Evolutionary conservation across 2,888 invertebrate genomes (phyloP), one percentile per base, ranked within the genome.

Genomic region (Dicycla oo): DNA sequence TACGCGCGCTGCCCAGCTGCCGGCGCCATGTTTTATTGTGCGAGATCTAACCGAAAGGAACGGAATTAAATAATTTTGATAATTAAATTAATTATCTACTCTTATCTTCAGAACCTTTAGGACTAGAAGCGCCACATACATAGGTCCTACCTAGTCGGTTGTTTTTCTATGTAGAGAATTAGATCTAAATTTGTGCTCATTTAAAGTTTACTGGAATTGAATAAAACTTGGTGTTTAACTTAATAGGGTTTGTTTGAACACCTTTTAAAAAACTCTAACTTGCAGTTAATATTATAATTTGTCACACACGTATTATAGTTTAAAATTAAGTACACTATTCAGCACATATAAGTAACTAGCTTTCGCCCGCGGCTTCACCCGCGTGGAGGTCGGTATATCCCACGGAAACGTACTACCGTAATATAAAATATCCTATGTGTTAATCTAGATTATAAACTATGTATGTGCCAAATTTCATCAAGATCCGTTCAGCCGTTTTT

Each of bases 1-100:
- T 87, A 88, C 86, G 79, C 75, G 78, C 82, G 83, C 85, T 67
- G 89, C 87, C 78, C 87, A 88, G 58, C 65, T 74, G 74, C 51
- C 65, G 45, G 26, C 45, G 38, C 89, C 90, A 90, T 91, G 90
- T 91, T 91, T 91, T 79, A 85, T 80, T 82, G 81, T 78, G 66
- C 74, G 47, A 75, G 81, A 80, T 76, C 53, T 80, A 80, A 78
- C 80, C 78, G 82, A 68, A 63, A 71, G 73, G 75, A 81, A 75
- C 69, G 57, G 85, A 83, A 84, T 86, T 82, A 84, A 71, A 82
- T 83, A 56, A 84, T 83, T 82, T 70, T 83, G 83, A 79, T 85
- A 79, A 86, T 79, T 78, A 71, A 80, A 87, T 86, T 85, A 84
- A 83, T n/a, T 83, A 77, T 78, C 75, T 54, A 62, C 61, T 51